These are phyloP conservation scores for Drosophila pachea DNA, from an alignment of 1,140 invertebrate genomes.

Conservation along the genomic window DNA sequence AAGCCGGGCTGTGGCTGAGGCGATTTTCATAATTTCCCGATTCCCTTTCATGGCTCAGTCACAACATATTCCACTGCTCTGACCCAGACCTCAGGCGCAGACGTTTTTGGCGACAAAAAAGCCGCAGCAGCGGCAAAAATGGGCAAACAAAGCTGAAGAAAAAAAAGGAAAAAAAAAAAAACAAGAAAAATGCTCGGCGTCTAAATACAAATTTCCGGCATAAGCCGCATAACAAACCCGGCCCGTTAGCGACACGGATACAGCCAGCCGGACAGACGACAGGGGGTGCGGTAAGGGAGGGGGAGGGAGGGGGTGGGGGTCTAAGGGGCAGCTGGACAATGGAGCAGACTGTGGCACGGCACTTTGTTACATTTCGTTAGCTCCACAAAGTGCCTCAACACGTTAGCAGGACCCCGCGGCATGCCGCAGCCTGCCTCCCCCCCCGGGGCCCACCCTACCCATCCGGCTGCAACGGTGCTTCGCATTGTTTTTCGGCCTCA, in stretches of 20 bases:
- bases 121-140: slow-evolving; percentile 1
- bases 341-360: slow-evolving; percentile 22
- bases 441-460: too few species aligned
- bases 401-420: slow-evolving; percentile 41
- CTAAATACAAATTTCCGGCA: slow-evolving; percentile 75
- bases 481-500: slow-evolving; percentile 62
- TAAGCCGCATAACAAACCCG: slow-evolving; percentile 72
- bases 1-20: too few species aligned
- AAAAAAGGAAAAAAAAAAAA: slow-evolving; percentile 21
- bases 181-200: slow-evolving; percentile 29
- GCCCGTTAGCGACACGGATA: slow-evolving; percentile 46
- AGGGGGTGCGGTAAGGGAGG: background rate
- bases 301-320: background rate
- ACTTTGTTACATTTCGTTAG: slow-evolving; percentile 76
- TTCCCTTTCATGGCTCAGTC: background rate
- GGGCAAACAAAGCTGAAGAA: background rate
- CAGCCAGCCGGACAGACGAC: slow-evolving; percentile 6
- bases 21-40: too few species aligned
- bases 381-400: slow-evolving; percentile 73
- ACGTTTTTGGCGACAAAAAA: slow-evolving; percentile 1
- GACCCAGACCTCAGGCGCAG: slow-evolving; percentile 19
- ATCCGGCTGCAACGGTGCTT: slow-evolving; percentile 28
- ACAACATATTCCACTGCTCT: slow-evolving; percentile 2
- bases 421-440: background rate
- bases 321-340: background rate